Evolutionary conservation across 2,797 vertebrate species (phyloP).

Genomic region (Craterocephalus amniculus): DNA sequence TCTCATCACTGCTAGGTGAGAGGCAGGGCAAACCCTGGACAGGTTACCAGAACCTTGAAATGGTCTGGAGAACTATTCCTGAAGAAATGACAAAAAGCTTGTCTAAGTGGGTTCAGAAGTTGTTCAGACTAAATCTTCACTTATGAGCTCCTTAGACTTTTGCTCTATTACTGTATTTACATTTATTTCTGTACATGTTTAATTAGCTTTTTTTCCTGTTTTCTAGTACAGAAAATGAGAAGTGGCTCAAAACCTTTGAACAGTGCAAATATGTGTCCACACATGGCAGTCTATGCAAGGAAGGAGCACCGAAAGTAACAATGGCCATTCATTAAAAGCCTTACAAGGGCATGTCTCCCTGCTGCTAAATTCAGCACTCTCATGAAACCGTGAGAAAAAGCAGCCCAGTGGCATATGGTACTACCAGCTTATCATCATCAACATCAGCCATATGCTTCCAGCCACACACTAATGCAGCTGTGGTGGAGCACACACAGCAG

Average conservation of each 20-base stretch:
- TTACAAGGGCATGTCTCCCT: not conserved
- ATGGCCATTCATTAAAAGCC: not conserved
- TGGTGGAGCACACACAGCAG: not conserved
- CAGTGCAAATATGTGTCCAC: not conserved
- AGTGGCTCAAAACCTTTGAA: not conserved
- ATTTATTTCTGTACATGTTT: too few relatives aligned
- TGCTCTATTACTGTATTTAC: too few relatives aligned
- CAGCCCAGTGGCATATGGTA: slow-evolving; percentile 14
- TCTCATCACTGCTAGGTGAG: too few relatives aligned
- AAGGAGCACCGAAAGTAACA: slow-evolving; percentile 12
- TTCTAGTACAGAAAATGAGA: too few relatives aligned
- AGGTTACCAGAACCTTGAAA: too few relatives aligned
- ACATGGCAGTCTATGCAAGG: not conserved
- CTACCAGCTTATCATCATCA: not conserved
- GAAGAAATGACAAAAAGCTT: not conserved
- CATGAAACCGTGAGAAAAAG: not conserved
- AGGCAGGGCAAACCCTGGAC: too few relatives aligned
- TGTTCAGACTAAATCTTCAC: too few relatives aligned
- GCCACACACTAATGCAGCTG: too few relatives aligned
- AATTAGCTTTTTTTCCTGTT: too few relatives aligned
- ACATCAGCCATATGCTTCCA: slow-evolving; percentile 4
- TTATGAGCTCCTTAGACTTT: too few relatives aligned
- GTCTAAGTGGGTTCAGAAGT: too few relatives aligned
- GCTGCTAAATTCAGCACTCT: not conserved
- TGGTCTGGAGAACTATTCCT: not conserved